phyloP scores from a whole-genome alignment of 2,888 invertebrate species.

The Pardosa pseudoannulata region DNA sequence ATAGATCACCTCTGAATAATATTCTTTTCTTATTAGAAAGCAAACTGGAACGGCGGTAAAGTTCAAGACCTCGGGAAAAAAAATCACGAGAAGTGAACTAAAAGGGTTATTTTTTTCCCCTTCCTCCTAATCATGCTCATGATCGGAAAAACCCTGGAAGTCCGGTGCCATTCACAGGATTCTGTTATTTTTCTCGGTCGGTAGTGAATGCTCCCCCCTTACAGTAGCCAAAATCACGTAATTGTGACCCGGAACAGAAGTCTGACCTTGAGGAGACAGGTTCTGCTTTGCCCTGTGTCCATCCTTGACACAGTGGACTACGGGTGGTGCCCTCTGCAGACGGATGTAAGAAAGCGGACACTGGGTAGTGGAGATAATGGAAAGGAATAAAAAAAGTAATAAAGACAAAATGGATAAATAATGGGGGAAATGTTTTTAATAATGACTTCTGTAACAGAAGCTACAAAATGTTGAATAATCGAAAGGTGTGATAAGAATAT shows the following conservation, averaged over 20 bases:
- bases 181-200: too few species aligned
- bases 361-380: not conserved
- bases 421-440: not conserved
- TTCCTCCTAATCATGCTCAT: conserved; percentile 27
- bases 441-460: conserved; percentile 16
- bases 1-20: not conserved
- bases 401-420: not conserved
- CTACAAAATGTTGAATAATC: not conserved
- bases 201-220: not conserved
- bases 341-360: not conserved
- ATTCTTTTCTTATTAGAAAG: too few species aligned
- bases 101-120: too few species aligned
- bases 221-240: conserved; percentile 47
- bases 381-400: not conserved
- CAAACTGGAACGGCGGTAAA: not conserved
- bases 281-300: conserved; percentile 23
- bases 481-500: not conserved
- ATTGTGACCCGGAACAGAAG: conserved; percentile 63
- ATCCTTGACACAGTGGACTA: conserved; percentile 61
- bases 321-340: conserved; percentile 31
- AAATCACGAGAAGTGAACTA: not conserved
- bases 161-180: too few species aligned
- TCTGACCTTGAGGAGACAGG: conserved; percentile 50
- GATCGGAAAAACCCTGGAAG: conserved; percentile 51
- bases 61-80: conserved; percentile 31